phyloP scores from a whole-genome alignment of 2,888 invertebrate species.

The Epirrhoe alternata region DNA sequence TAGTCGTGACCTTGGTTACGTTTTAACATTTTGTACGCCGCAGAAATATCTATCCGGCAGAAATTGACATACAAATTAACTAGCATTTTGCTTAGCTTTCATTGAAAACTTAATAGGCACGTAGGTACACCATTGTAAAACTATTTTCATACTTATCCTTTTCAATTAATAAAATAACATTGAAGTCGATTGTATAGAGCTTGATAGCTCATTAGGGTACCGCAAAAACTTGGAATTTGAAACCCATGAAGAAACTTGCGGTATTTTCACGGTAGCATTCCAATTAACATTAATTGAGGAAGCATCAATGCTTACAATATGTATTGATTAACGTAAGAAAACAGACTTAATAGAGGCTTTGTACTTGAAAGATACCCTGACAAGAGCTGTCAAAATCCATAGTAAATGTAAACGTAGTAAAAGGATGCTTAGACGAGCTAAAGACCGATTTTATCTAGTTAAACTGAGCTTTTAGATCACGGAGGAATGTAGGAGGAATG shows the following conservation, averaged over 20 bases:
- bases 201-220: conserved; percentile 25
- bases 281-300: conserved; percentile 29
- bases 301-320: conserved; percentile 29
- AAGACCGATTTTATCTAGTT: background rate
- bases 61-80: too few relatives aligned
- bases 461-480: too few relatives aligned
- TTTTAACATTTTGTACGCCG: too few relatives aligned
- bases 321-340: conserved; percentile 26
- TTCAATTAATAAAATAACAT: background rate
- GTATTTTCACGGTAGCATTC: conserved; percentile 29
- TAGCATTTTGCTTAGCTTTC: too few relatives aligned
- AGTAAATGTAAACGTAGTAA: background rate
- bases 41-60: too few relatives aligned
- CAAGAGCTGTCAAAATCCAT: background rate
- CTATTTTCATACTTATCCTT: too few relatives aligned
- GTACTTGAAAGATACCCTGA: conserved; percentile 10
- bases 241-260: conserved; percentile 18
- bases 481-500: too few relatives aligned
- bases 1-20: too few relatives aligned
- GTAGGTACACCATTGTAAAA: too few relatives aligned
- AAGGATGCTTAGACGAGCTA: background rate
- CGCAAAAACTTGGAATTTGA: conserved; percentile 28
- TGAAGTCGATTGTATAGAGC: conserved; percentile 1
- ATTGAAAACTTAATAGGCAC: too few relatives aligned
- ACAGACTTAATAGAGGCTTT: background rate